Evolutionary conservation across 2,888 invertebrate genomes (phyloP), one percentile per base, ranked within the genome.

Genomic region (Hermaeophaga mercurialis): DNA sequence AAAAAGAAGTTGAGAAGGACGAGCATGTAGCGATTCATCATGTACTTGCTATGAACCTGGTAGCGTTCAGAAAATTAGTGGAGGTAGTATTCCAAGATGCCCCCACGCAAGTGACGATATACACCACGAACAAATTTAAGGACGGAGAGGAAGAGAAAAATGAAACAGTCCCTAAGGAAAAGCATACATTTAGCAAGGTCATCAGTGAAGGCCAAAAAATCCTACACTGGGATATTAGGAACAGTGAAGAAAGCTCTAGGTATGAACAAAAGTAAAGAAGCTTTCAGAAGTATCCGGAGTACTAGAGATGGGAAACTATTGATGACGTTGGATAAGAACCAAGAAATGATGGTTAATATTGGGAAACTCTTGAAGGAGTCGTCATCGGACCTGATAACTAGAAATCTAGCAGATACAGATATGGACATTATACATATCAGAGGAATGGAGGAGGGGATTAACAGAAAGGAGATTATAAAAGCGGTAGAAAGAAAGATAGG

Each of bases 251-350:
- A 39, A 6, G 46, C 24, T 7, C 14, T 54, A 1, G 9, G 28
- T 1, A 11, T 7, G 3, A 15, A 26, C 9, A 18, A 39, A 8
- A 36, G 36, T 6, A 39, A 14, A 31, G 22, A 39, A 18, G 12
- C 39, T 14, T 44, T 52, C 4, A 44, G 52, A 11, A 43, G 14
- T n/a, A 22, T 45, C 44, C 15, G 38, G 9, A 12, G 38, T 26
- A 54, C 54, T 8, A 54, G 15, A 24, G 54, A 54, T 8, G 54
- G 54, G 7, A 54, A 38, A 14, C 38, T 54, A 2, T 11, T 54
- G 0, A 34, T 54, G 12, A 54, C 18, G 1, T 8, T 46, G 18
- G 54, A 54, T 26, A 54, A 19, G 15, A 18, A 39, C 17, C 26
- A 19, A 15, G 31, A 36, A 7, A 28, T 18, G 15, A 9, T 49